These are phyloP conservation scores for Epinephelus moara DNA, from an alignment of 2,113 vertebrate genomes.

Conservation along the genomic window DNA sequence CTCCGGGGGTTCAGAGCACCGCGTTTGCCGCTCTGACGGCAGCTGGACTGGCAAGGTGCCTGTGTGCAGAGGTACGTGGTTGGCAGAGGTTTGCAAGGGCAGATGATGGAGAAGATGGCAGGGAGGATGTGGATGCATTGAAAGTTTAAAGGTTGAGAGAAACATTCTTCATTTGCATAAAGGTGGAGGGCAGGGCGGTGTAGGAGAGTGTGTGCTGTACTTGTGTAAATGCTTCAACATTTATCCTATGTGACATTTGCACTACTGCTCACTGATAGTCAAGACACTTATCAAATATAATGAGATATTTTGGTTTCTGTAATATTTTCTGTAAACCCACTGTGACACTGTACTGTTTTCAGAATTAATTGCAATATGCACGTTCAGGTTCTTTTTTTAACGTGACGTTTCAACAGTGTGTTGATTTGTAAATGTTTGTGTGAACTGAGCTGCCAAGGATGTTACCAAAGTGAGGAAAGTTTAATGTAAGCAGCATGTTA, in stretches of 20 bases:
- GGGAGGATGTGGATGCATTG: not conserved
- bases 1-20: slow-evolving; percentile 97
- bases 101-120: slow-evolving; percentile 9
- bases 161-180: not conserved
- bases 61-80: slow-evolving; percentile 91
- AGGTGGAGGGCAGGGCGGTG: not conserved
- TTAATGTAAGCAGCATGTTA: slow-evolving; percentile 31
- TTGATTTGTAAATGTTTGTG: slow-evolving; percentile 24
- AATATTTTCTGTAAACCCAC: slow-evolving; percentile 8
- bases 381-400: not conserved
- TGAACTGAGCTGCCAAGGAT: not conserved
- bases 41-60: slow-evolving; percentile 99
- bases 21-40: slow-evolving; percentile 94
- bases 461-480: slow-evolving; percentile 26
- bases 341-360: not conserved
- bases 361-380: slow-evolving; percentile 5
- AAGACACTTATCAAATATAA: slow-evolving; percentile 18
- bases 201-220: not conserved
- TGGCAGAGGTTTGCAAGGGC: slow-evolving; percentile 25
- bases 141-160: not conserved
- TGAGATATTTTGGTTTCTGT: slow-evolving; percentile 9
- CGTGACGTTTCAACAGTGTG: not conserved
- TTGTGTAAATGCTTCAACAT: not conserved
- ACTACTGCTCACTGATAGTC: not conserved
- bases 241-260: slow-evolving; percentile 7